A percentile compares a stretch with the other conserved stretches of the same genome.
Conservation (phyloP, 64 coral and sea anemone genomes). For the Astreopora myriophthalma region DNA sequence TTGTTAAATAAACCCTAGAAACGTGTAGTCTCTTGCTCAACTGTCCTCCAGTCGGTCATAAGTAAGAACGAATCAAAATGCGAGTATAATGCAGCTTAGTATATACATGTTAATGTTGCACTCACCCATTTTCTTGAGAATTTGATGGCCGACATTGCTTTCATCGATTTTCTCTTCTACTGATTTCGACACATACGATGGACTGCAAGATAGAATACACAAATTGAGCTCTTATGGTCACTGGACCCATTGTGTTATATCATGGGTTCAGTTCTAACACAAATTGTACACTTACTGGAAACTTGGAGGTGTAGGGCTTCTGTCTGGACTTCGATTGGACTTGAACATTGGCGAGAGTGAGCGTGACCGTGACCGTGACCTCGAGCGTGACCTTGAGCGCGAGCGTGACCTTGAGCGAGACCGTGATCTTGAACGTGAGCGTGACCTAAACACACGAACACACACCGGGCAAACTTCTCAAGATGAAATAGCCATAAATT, state of each 20-base stretch:
- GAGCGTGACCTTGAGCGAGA: conserved; percentile 53
- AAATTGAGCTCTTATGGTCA: not conserved
- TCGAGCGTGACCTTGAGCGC: conserved; percentile 58
- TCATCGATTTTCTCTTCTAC: conserved; percentile 81
- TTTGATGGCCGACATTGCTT: conserved; percentile 93
- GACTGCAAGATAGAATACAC: conserved; percentile 33
- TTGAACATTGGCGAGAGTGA: conserved; percentile 75
- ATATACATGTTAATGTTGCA: no score
- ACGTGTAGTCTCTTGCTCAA: no score
- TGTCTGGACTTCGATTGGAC: conserved; percentile 43
- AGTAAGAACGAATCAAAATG: no score
- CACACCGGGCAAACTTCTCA: not conserved
- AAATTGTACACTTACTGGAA: conserved; percentile 68
- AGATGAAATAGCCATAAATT: not conserved
- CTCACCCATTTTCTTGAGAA: conserved; percentile 99
- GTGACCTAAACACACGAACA: not conserved
- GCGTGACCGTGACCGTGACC: conserved; percentile 69
- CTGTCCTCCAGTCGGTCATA: no score
- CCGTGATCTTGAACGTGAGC: conserved; percentile 19
- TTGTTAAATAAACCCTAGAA: no score
- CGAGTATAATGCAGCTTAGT: no score
- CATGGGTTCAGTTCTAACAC: not conserved
- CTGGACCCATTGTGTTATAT: not conserved
- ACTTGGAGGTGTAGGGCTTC: conserved; percentile 88
- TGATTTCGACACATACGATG: conserved; percentile 49